Conservation (phyloP, 1,140 invertebrate species). For the Neodiprion pinetum region DNA sequence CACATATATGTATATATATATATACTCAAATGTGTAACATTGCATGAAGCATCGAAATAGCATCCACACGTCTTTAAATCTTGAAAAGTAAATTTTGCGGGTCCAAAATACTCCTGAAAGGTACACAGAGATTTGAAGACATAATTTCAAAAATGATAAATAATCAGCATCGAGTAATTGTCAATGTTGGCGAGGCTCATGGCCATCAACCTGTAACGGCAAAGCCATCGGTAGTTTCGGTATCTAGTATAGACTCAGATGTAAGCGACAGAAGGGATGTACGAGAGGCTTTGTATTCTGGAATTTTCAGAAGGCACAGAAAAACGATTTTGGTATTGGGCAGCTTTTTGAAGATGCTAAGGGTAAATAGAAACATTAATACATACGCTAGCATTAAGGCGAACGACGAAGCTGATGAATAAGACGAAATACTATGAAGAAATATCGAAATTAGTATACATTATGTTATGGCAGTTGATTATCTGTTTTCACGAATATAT, state of each 20-base stretch:
- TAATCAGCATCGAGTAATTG: conserved; percentile 54
- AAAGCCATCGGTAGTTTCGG: conserved; percentile 56
- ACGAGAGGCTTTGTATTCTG: conserved; percentile 79
- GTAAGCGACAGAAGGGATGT: conserved; percentile 76
- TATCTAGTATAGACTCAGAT: conserved; percentile 63
- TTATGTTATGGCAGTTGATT: neutral
- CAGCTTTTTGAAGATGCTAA: conserved; percentile 80
- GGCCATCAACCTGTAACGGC: conserved; percentile 52
- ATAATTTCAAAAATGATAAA: conserved; percentile 50
- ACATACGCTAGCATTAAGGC: conserved; percentile 79
- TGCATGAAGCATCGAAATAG: neutral
- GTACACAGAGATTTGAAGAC: neutral
- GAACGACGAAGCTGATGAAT: conserved; percentile 62
- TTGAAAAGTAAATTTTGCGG: neutral
- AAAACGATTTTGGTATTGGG: conserved; percentile 81
- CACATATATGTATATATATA: too few relatives aligned
- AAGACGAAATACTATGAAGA: conserved; percentile 25
- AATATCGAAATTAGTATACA: conserved; percentile 16
- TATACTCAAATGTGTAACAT: too few relatives aligned
- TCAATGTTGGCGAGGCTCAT: conserved; percentile 46
- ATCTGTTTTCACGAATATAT: neutral
- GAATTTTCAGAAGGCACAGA: conserved; percentile 80
- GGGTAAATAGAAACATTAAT: conserved; percentile 74
- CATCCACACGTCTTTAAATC: neutral
- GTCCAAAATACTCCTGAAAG: neutral